Base-by-base conservation (phyloP, 2,113 vertebrate genomes). In the Gila orcuttii region DNA sequence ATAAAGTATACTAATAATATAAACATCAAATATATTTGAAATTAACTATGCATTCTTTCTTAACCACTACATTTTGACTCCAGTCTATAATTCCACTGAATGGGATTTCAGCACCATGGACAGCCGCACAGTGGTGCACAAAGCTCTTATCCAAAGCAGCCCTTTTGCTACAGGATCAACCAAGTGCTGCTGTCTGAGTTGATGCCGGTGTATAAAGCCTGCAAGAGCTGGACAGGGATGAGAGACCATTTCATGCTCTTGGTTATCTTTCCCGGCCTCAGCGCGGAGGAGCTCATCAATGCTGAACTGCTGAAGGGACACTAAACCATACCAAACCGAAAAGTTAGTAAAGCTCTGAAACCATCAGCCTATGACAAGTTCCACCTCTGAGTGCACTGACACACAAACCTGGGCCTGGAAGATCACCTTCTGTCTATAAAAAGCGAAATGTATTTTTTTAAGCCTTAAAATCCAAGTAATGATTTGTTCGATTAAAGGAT, bases 171-270 rank as follows among this genome's bases (percentile, higher is more conserved):
- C 66, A 83, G 23, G 23, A 83, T 83, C 68, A 39, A 59, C 81
- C 81, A 71, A 55, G 64, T 9, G 81, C 62, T 82, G 25, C 19
- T 69, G 80, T 82, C 21, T 82, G 64, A 82, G 80, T 57, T 59
- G 33, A 59, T 60, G 77, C 19, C 64, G 42, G 50, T 42, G 31
- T 73, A 36, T 73, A 82, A 74, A 75, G 39, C 85, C 69, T 36
- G 66, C 59, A n/a, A 76, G 69, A 64, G 21, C 79, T 86, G 85
- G 85, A 81, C 79, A 50, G 78, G 55, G 68, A 86, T 86, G 79
- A 86, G 85, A 86, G 78, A 83, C 82, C 50, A 83, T 74, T 83
- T 73, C 28, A 83, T 74, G 55, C 68, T 36, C 28, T 81, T 33
- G 25, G 55, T 86, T 80, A 81, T 86, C 85, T 60, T 15, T 81